phyloP scores from a whole-genome alignment of 2,797 vertebrate species.

The Hippoglossus hippoglossus region DNA sequence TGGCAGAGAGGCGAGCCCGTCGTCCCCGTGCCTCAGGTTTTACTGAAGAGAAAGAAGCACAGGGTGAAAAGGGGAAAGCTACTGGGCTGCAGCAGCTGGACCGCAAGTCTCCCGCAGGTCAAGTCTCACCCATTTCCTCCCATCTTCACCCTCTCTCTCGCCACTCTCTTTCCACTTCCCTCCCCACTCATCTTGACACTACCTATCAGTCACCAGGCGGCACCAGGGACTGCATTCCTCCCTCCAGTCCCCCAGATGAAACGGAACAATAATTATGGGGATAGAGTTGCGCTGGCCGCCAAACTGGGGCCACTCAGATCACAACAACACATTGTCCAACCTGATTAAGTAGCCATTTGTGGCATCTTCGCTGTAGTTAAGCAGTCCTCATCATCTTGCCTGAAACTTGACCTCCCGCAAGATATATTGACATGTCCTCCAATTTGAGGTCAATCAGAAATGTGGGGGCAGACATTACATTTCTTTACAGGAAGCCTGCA shows the following conservation, averaged over 20 bases:
- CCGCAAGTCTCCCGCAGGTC: conserved; percentile 65
- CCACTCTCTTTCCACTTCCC: conserved; percentile 49
- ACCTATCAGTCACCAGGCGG: conserved; percentile 65
- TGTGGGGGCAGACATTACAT: conserved; percentile 69
- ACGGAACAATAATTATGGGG: conserved; percentile 82
- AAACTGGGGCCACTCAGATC: conserved; percentile 82
- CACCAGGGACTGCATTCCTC: conserved; percentile 66
- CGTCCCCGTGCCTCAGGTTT: conserved; percentile 59
- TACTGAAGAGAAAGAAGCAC: conserved; percentile 62
- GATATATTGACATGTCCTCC: conserved; percentile 80
- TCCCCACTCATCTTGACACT: conserved; percentile 58
- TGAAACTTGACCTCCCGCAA: conserved; percentile 82
- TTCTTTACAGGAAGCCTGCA: conserved; percentile 77
- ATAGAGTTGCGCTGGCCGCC: conserved; percentile 79
- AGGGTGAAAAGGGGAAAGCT: conserved; percentile 66
- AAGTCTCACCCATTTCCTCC: conserved; percentile 69
- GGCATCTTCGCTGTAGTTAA: conserved; percentile 75
- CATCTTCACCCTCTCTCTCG: conserved; percentile 44
- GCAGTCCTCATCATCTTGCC: conserved; percentile 70
- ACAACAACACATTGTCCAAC: conserved; percentile 85
- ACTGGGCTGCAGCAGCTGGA: conserved; percentile 54
- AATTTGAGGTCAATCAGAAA: conserved; percentile 76
- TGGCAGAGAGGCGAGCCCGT: conserved; percentile 64
- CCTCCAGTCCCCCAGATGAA: conserved; percentile 76
- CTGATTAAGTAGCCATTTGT: conserved; percentile 86